phyloP scores from a whole-genome alignment of 30 jellyfish, hydroid and myxozoan genomes.

The Catostylus mosaicus region DNA sequence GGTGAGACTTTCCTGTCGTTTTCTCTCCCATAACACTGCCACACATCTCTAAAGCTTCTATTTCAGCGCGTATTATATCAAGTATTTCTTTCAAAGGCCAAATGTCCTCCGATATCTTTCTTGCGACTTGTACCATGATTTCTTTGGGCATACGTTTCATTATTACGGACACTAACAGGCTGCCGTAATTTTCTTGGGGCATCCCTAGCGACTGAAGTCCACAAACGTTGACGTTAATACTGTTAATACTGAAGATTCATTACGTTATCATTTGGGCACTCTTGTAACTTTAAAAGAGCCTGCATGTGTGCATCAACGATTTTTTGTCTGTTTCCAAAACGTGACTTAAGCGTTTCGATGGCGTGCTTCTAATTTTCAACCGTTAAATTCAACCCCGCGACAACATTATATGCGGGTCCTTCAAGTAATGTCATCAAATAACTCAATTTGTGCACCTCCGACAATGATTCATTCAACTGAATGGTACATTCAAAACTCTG shows the following conservation, averaged over 20 bases:
- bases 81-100: conserved; percentile 51
- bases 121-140: conserved; percentile 23
- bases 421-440: conserved; percentile 49
- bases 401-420: conserved; percentile 57
- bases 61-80: conserved; percentile 20
- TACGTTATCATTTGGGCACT: neutral
- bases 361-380: conserved; percentile 50
- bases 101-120: conserved; percentile 39
- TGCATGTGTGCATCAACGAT: conserved; percentile 69
- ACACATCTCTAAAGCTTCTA: conserved; percentile 55
- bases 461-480: conserved; percentile 18
- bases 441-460: conserved; percentile 57
- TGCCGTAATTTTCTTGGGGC: conserved; percentile 37
- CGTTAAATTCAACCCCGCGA: conserved; percentile 53
- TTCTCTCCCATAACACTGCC: neutral
- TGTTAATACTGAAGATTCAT: conserved; percentile 14
- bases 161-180: conserved; percentile 45
- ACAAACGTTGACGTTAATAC: conserved; percentile 37
- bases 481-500: conserved; percentile 64
- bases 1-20: neutral
- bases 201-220: conserved; percentile 55
- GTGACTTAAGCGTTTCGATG: conserved; percentile 30
- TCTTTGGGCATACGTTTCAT: conserved; percentile 38
- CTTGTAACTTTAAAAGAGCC: conserved; percentile 30
- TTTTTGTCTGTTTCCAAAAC: conserved; percentile 50